Evolutionary conservation across 2,888 invertebrate species (phyloP), one percentile per base, ranked within the genome.

Genomic region (Lasioglossum oenotherae): DNA sequence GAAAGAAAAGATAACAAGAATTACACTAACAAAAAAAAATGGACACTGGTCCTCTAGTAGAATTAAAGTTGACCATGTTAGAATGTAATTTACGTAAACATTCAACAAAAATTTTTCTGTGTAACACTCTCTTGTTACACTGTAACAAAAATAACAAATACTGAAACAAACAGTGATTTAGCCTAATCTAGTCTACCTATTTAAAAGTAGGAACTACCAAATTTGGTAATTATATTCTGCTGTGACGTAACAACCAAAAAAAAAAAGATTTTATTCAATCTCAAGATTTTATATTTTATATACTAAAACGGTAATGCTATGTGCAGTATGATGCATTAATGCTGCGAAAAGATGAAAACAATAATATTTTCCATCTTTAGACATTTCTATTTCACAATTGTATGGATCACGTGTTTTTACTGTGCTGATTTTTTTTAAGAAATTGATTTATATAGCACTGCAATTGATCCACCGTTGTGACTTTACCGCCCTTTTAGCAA

Each of bases 251-350:
- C 89, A 91, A 91, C 91, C 89, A 92, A 91, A 91, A 87, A 38
- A 87, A 38, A 78, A 80, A 60, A 23, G 16, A 72, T 82, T 79
- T 81, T 80, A 89, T 92, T 79, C 90, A 90, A 87, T 90, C 84
- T 87, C 80, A 81, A 90, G 82, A 91, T 91, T 92, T 93, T 93
- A 91, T 92, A 93, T 91, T 92, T 92, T 92, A 89, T 92, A 91
- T 87, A 78, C 74, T 76, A 86, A 85, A 84, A 81, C 44, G 74
- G 74, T 82, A 53, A 67, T 82, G 74, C 64, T 85, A 71, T 69
- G 77, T 85, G 87, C 87, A 86, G 74, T 87, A 84, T 81, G 38
- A 67, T 77, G 41, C 81, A 77, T 69, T 80, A 78, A 74, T 81
- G 53, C 38, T 73, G 79, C 44, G 31, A 38, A 49, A 23, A 35